Percentiles rank a stretch among this genome's conserved stretches.
phyloP scores from a whole-genome alignment of 2,113 vertebrate genomes.

The Pheucticus melanocephalus region DNA sequence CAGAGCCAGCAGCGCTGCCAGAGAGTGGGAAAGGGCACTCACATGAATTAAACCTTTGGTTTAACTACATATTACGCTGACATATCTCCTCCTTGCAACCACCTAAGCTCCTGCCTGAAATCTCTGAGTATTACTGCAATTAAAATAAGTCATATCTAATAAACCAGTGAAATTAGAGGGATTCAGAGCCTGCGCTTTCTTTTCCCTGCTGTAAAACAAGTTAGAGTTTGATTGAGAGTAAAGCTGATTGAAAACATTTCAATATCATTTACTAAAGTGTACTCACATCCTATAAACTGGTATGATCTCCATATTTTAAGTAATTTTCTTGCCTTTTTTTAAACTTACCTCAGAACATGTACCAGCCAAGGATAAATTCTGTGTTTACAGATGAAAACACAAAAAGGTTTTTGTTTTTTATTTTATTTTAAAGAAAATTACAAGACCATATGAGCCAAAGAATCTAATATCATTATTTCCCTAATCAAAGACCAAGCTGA shows the following conservation, averaged over 20 bases:
- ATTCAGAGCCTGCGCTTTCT: background rate
- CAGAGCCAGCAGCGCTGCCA: background rate
- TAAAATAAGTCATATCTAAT: background rate
- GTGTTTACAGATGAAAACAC: background rate
- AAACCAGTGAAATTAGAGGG: background rate
- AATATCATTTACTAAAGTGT: background rate
- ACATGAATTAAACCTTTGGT: background rate
- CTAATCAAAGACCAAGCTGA: background rate
- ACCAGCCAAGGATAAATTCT: background rate
- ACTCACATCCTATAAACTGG: background rate
- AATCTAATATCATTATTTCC: background rate
- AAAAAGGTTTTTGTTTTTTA: background rate
- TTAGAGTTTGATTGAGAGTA: background rate
- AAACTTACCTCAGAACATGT: background rate
- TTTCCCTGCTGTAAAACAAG: background rate
- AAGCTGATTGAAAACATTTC: background rate
- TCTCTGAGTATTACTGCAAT: background rate
- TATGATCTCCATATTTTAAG: background rate
- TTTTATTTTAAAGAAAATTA: background rate
- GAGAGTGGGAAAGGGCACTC: background rate
- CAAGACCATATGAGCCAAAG: background rate
- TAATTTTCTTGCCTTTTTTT: background rate
- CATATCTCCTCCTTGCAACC: background rate
- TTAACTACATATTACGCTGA: fast-evolving
- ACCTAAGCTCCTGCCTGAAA: background rate